Evolutionary conservation across 2,797 vertebrate species (phyloP), one percentile per base, ranked within the genome.

Genomic region (Heteromormyrus szaboi): DNA sequence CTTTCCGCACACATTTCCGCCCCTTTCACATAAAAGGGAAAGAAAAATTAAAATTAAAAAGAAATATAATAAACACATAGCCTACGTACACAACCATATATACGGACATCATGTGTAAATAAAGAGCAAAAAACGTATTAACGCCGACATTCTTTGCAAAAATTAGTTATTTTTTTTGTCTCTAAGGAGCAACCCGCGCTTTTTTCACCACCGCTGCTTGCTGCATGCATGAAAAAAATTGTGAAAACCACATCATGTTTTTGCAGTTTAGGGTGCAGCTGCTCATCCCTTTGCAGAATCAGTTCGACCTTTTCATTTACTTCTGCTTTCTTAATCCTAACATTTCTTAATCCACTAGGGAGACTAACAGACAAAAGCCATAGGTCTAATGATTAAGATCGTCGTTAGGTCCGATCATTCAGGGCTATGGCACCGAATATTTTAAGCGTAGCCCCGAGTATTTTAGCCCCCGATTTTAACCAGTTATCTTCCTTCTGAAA

Each of bases 1-100:
- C 94, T 96, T 96, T 96, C 96, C 96, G 96, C 94, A 93, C 95
- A 93, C 91, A 92, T 94, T 95, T 96, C 95, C 95, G 95, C 91
- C 91, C 90, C 90, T 91, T 92, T 92, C 91, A 92, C 92, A 92
- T 92, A 90, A 91, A 90, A 91, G 92, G 44, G 87, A 92, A 93
- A 92, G 92, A 93, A 92, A 94, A 90, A 88, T 86, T 76, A 92
- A 91, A 92, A 93, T 56, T 91, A 90, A 89, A 86, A 88, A 48
- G 54, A 88, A 92, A 92, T 93, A 92, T 87, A 79, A 90, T 37
- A 89, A 91, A 90, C 89, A 89, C 86, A 44, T 89, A 59, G 7
- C n/a, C n/a, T 59, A 85, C 91, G 91, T 89, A 92, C 91, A 92
- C 92, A 87, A 37, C 89, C n/a, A 62, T 44, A 14, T 54, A 83